Evolutionary conservation across 2,888 invertebrate species (phyloP).

Genomic region (Hedya salicella): DNA sequence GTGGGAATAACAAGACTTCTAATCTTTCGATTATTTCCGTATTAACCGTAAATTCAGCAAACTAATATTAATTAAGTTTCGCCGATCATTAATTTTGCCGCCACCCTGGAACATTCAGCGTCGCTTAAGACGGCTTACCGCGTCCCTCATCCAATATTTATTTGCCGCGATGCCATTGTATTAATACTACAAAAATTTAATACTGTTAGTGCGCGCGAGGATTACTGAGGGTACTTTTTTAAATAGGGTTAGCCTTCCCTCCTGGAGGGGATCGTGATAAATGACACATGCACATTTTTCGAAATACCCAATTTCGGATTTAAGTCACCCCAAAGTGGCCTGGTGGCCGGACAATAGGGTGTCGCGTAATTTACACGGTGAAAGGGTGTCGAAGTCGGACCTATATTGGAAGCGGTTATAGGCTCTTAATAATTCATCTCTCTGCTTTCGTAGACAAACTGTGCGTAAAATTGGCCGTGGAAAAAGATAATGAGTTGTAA

Average conservation of each 20-base stretch:
- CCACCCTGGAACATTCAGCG: constrained; percentile 58
- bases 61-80: constrained; percentile 40
- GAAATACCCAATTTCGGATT: constrained; percentile 86
- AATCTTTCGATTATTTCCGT: constrained; percentile 7
- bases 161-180: constrained; percentile 76
- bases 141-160: constrained; percentile 78
- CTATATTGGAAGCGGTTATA: constrained; percentile 72
- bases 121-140: constrained; percentile 78
- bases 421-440: constrained; percentile 78
- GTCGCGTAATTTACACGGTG: constrained; percentile 75
- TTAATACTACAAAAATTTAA: constrained; percentile 81
- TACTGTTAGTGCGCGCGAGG: constrained; percentile 80
- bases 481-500: constrained; percentile 66
- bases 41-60: constrained; percentile 19
- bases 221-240: constrained; percentile 82
- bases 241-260: constrained; percentile 82
- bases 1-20: too few relatives aligned
- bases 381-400: constrained; percentile 66
- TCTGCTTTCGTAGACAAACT: constrained; percentile 69
- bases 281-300: constrained; percentile 86
- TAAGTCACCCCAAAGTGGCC: constrained; percentile 86
- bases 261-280: constrained; percentile 77
- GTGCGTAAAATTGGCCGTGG: constrained; percentile 69
- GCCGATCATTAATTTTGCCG: constrained; percentile 35
- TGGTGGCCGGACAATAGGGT: constrained; percentile 75